Evolutionary conservation across 2,113 vertebrate genomes (phyloP).

Genomic region (Syrrhaptes paradoxus): DNA sequence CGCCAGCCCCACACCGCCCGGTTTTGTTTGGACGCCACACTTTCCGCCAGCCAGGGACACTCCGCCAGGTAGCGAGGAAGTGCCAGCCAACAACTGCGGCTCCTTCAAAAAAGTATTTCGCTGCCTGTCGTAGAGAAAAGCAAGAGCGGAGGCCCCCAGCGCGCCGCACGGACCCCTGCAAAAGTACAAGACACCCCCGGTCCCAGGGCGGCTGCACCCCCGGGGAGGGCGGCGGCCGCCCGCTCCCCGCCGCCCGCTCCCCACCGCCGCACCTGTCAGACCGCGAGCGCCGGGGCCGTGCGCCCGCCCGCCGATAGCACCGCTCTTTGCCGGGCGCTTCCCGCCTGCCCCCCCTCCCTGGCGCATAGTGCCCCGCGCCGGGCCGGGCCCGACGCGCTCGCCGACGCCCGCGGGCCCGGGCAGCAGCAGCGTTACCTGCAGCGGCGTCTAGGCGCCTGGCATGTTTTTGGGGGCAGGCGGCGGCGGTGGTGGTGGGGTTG

Average conservation of each 20-base stretch:
- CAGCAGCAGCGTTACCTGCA: slow-evolving; percentile 56
- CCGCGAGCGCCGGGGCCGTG: slow-evolving; percentile 27
- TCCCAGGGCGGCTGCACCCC: not conserved
- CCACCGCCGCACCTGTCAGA: slow-evolving; percentile 54
- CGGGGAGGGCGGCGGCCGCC: not conserved
- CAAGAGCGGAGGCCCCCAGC: not conserved
- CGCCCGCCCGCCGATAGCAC: not conserved
- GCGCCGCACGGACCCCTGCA: not conserved
- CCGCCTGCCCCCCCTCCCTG: not conserved
- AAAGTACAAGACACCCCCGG: not conserved
- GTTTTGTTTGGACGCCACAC: not conserved
- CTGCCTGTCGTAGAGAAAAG: not conserved
- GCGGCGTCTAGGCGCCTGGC: slow-evolving; percentile 16
- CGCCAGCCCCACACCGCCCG: slow-evolving; percentile 13
- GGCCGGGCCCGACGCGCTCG: slow-evolving; percentile 46
- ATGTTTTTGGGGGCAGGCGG: not conserved
- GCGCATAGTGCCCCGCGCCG: not conserved
- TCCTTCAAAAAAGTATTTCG: slow-evolving; percentile 30
- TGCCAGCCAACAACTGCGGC: not conserved
- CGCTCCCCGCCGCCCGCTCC: not conserved
- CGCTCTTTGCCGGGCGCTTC: not conserved
- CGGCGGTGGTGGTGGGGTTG: not conserved
- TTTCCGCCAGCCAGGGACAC: not conserved
- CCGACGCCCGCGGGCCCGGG: slow-evolving; percentile 15
- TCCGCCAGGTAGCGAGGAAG: slow-evolving; percentile 11